Evolutionary conservation across 30 jellyfish, hydroid and myxozoan genomes (phyloP), one percentile per base, ranked within the genome.

Genomic region (Phacellophora camtschatica): DNA sequence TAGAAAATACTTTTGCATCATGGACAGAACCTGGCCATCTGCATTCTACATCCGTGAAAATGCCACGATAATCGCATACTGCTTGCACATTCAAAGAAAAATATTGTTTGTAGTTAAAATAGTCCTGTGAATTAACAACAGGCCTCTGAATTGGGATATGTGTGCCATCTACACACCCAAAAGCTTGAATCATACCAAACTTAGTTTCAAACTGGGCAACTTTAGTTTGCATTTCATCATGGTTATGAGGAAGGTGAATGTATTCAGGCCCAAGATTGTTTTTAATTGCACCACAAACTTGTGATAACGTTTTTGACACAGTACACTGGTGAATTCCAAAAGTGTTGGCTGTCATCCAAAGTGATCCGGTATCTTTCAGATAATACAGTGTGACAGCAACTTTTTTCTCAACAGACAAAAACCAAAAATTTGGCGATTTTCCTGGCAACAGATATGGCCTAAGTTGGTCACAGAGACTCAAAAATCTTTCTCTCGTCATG

Each of bases 301-400:
- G 43, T 5, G 9, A 27, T 62, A 81, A 36, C 16, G 77, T 35
- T 15, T 32, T 23, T 39, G 69, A 23, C 13, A 83, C 95, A 55
- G 95, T 83, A 35, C 72, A 22, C 50, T 41, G 75, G 15, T n/a
- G n/a, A n/a, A n/a, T n/a, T n/a, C n/a, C n/a, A n/a, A n/a, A n/a
- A n/a, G n/a, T n/a, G n/a, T n/a, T n/a, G n/a, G n/a, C n/a, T n/a
- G n/a, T n/a, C n/a, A n/a, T n/a, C n/a, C n/a, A n/a, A n/a, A n/a
- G n/a, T 5, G 89, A 57, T 13, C 95, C 90, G 2, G 84, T 32
- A 50, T 71, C 95, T 57, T 71, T 54, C 46, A 84, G 37, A 32
- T 84, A 57, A 48, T 54, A 84, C 16, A 84, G 76, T 61, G 63
- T 56, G 22, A 70, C 32, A 13, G 84, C 84, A 57, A 57, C 78